These are phyloP conservation scores for Drosophila nr. medialis DNA, from an alignment of 2,888 invertebrate species.

Conservation along the genomic window DNA sequence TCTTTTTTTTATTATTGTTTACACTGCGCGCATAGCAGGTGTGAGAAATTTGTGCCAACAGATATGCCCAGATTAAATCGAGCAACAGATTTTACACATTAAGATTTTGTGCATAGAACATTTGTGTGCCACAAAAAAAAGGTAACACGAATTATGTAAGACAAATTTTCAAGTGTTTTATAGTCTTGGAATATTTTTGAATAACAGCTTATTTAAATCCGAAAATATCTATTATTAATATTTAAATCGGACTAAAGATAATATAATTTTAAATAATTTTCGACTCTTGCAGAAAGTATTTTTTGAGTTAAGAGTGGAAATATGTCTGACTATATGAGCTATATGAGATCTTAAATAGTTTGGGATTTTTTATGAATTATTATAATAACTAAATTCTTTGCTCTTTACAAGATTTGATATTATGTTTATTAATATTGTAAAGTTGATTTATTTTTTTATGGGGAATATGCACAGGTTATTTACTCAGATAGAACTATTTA, in stretches of 20 bases:
- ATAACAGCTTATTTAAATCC: not conserved
- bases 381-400: not conserved
- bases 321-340: too few relatives aligned
- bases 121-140: not conserved
- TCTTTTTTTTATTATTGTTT: slow-evolving; percentile 37
- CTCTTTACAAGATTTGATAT: not conserved
- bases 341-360: too few relatives aligned
- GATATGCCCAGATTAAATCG: slow-evolving; percentile 47
- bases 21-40: slow-evolving; percentile 50
- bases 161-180: not conserved
- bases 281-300: not conserved
- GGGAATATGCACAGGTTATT: not conserved
- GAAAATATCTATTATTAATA: not conserved
- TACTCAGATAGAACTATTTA: not conserved
- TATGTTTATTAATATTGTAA: not conserved
- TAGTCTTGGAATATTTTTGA: not conserved
- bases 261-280: not conserved
- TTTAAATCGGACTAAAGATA: not conserved
- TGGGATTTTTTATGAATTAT: not conserved
- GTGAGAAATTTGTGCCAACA: slow-evolving; percentile 71
- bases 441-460: not conserved
- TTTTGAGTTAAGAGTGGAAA: too few relatives aligned
- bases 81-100: slow-evolving; percentile 4
- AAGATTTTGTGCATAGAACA: not conserved
- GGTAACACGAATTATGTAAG: not conserved